These are phyloP conservation scores for Synanthedon vespiformis DNA, from an alignment of 2,888 invertebrate species.

Conservation along the genomic window DNA sequence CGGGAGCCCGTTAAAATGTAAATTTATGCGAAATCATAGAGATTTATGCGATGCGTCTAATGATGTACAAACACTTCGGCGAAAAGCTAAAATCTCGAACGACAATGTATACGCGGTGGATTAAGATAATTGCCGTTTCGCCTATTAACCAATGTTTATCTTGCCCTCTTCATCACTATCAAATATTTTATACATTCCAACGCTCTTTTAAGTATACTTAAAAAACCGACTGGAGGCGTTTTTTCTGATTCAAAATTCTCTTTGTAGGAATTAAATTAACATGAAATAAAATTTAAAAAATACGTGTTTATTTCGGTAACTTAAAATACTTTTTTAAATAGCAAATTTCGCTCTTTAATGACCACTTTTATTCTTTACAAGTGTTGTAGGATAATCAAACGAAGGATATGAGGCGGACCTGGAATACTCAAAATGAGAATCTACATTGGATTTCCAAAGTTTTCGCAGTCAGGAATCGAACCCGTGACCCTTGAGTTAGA, in stretches of 20 bases:
- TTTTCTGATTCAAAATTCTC: neutral
- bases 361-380: too few relatives aligned
- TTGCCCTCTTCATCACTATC: constrained; percentile 1
- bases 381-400: too few relatives aligned
- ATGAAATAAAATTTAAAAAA: too few relatives aligned
- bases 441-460: too few relatives aligned
- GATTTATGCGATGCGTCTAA: constrained; percentile 41
- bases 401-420: too few relatives aligned
- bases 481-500: too few relatives aligned
- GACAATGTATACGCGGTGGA: constrained; percentile 21
- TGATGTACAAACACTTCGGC: constrained; percentile 36
- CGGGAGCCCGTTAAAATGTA: constrained; percentile 40
- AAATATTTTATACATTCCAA: neutral
- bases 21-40: constrained; percentile 49
- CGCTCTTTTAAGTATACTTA: neutral
- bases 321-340: too few relatives aligned
- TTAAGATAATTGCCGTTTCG: constrained; percentile 16
- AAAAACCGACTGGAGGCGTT: neutral
- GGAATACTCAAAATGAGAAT: too few relatives aligned
- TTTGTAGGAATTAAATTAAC: too few relatives aligned
- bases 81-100: constrained; percentile 15
- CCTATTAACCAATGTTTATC: constrained; percentile 6
- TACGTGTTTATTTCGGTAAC: too few relatives aligned
- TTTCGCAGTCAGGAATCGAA: too few relatives aligned
- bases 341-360: too few relatives aligned